These are phyloP conservation scores for Sesamia inferens DNA, from an alignment of 2,888 invertebrate species.

Conservation along the genomic window DNA sequence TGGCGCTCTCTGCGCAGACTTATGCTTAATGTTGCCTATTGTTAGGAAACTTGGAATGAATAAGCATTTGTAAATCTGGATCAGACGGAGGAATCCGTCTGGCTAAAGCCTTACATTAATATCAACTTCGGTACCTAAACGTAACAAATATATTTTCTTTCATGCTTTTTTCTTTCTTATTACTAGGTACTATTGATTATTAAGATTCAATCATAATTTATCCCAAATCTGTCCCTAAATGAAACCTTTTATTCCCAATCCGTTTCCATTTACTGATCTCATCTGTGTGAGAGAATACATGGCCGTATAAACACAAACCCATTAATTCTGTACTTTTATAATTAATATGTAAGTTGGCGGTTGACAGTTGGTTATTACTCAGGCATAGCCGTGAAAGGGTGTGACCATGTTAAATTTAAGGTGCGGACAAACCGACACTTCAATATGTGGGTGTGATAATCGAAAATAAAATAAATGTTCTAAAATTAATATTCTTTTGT, in stretches of 20 bases:
- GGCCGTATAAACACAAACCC: conserved; percentile 14
- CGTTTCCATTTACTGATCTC: conserved; percentile 11
- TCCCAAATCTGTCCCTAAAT: not conserved
- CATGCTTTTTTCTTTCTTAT: too few species aligned
- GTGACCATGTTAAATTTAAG: conserved; percentile 19
- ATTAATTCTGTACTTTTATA: conserved; percentile 24
- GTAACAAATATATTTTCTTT: too few species aligned
- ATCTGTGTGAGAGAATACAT: not conserved
- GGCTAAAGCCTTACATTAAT: not conserved
- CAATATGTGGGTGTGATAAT: conserved; percentile 23
- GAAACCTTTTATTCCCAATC: not conserved
- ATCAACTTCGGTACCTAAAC: not conserved
- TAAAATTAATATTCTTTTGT: not conserved
- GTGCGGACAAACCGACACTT: conserved; percentile 6
- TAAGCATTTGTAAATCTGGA: not conserved
- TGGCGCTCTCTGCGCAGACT: too few species aligned
- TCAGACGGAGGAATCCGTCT: not conserved
- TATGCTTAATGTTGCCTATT: not conserved
- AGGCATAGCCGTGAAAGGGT: conserved; percentile 31
- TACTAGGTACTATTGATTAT: not conserved
- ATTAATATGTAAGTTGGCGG: conserved; percentile 30
- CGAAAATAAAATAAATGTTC: conserved; percentile 1
- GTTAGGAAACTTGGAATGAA: not conserved
- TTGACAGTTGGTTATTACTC: conserved; percentile 41
- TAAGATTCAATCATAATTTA: not conserved